Conservation (phyloP, 2,113 vertebrate genomes). For the Ammodytes marinus region DNA sequence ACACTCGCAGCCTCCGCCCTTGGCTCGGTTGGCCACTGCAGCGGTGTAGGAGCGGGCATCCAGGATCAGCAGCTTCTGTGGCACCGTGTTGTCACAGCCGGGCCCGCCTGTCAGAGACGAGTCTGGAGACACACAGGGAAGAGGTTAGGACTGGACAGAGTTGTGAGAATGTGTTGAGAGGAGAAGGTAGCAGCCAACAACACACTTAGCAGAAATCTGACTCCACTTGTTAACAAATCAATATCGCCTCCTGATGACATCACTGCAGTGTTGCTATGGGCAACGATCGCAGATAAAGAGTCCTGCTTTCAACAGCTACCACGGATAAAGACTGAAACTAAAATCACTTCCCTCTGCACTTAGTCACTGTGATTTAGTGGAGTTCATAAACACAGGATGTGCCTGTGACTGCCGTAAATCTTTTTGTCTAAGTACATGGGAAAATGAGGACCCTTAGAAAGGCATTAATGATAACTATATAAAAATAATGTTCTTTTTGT, state of each 20-base stretch:
- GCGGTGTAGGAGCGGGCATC: conserved; percentile 98
- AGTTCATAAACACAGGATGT: too few species aligned
- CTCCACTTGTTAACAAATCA: conserved; percentile 33
- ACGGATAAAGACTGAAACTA: conserved; percentile 10
- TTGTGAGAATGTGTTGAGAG: neutral
- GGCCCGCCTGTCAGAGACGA: conserved; percentile 92
- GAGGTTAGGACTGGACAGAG: neutral
- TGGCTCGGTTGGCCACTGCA: conserved; percentile 97
- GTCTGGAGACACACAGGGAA: conserved; percentile 82
- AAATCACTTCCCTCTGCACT: conserved; percentile 21
- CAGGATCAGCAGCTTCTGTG: conserved; percentile 96
- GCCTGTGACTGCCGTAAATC: too few species aligned
- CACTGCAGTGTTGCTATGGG: conserved; percentile 23
- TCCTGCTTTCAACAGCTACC: neutral
- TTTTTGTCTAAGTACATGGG: too few species aligned
- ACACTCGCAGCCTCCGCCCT: conserved; percentile 97
- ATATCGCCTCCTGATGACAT: conserved; percentile 38
- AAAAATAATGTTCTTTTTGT: too few species aligned
- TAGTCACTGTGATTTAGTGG: neutral
- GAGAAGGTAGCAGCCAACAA: neutral
- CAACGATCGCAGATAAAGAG: conserved; percentile 25
- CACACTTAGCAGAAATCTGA: conserved; percentile 20
- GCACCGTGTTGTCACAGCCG: conserved; percentile 85
- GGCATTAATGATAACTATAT: too few species aligned
- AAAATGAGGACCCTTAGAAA: too few species aligned